Conservation (phyloP, 2,797 vertebrate genomes). For the Dendrocincla tyrannina region DNA sequence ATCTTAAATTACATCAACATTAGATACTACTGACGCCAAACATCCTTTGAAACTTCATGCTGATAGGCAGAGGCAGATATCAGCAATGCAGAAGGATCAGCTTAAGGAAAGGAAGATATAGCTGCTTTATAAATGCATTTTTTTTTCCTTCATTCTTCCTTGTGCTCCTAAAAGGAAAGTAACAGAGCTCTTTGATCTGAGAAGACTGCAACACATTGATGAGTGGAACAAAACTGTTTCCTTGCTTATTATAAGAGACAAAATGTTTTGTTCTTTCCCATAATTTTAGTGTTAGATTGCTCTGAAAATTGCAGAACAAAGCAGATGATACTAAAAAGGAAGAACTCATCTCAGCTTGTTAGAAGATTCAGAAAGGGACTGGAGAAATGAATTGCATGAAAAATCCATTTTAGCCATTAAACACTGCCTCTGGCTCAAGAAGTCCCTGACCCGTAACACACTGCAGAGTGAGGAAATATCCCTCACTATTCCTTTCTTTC, state of each 20-base stretch:
- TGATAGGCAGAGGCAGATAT: background rate
- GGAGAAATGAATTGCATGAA: background rate
- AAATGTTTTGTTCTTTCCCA: background rate
- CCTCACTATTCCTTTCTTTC: background rate
- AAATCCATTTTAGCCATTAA: background rate
- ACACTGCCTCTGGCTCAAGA: background rate
- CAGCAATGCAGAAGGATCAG: background rate
- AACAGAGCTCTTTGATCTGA: background rate
- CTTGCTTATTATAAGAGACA: background rate
- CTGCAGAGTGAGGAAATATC: background rate
- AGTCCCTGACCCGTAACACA: background rate
- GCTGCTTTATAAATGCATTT: background rate
- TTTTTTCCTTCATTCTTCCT: background rate
- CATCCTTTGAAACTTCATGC: constrained; percentile 7
- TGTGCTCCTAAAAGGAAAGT: background rate
- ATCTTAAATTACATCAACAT: constrained; percentile 35
- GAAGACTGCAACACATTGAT: background rate
- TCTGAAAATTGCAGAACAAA: constrained; percentile 15
- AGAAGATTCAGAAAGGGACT: background rate
- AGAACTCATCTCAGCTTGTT: background rate
- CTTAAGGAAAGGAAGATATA: background rate
- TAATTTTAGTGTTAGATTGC: background rate
- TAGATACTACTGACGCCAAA: background rate
- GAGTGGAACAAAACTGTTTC: background rate
- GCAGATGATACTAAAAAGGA: background rate